phyloP scores from a whole-genome alignment of 2,113 vertebrate species.

The Elachura formosa region DNA sequence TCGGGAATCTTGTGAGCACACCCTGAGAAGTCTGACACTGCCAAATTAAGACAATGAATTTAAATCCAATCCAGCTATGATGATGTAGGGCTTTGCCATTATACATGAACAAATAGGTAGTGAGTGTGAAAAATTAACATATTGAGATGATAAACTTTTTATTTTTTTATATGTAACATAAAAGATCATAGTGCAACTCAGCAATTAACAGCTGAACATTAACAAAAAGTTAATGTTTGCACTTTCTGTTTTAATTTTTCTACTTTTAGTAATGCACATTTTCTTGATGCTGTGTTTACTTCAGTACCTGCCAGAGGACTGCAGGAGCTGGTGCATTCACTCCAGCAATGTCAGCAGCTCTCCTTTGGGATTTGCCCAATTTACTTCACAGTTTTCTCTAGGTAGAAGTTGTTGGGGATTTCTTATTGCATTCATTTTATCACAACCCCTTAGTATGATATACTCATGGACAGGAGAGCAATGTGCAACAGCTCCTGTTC shows the following conservation, averaged over 20 bases:
- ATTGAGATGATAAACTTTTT: not conserved
- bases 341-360: not conserved
- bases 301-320: not conserved
- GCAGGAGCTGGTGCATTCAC: not conserved
- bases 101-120: not conserved
- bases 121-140: not conserved
- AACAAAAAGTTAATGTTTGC: not conserved
- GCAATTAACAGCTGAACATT: not conserved
- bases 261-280: not conserved
- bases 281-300: not conserved
- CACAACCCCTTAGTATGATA: not conserved
- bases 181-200: not conserved
- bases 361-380: not conserved
- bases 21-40: not conserved
- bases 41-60: not conserved
- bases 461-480: not conserved
- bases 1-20: not conserved
- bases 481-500: not conserved
- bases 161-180: not conserved
- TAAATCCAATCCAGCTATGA: not conserved
- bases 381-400: not conserved
- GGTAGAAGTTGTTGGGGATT: not conserved
- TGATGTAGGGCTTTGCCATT: not conserved
- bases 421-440: not conserved
- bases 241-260: not conserved